These are phyloP conservation scores for Cephus spinipes DNA, from an alignment of 2,888 invertebrate species.

Conservation along the genomic window DNA sequence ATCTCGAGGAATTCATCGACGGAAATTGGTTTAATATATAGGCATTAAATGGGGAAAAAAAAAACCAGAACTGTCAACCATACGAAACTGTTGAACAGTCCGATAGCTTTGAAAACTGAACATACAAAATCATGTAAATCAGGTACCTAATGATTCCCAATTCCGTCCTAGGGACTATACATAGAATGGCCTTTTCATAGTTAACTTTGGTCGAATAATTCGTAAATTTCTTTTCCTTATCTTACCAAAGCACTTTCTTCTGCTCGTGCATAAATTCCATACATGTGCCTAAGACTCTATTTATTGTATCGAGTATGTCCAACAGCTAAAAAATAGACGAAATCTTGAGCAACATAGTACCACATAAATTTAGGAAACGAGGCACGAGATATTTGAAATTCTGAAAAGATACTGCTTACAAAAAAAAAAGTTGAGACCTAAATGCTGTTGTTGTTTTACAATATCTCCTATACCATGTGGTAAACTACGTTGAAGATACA, in stretches of 20 bases:
- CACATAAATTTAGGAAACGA: not conserved
- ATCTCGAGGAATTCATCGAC: slow-evolving; percentile 9
- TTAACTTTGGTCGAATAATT: not conserved
- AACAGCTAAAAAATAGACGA: not conserved
- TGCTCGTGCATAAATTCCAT: not conserved
- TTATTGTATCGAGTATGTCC: not conserved
- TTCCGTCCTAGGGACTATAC: not conserved
- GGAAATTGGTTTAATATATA: not conserved
- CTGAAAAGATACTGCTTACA: not conserved
- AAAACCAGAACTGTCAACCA: not conserved
- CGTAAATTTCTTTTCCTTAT: not conserved
- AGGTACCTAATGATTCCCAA: not conserved
- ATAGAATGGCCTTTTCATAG: not conserved
- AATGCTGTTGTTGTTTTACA: not conserved
- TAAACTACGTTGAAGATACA: not conserved
- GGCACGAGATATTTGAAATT: not conserved
- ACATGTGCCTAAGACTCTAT: not conserved
- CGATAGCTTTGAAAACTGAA: not conserved
- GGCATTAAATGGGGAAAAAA: not conserved
- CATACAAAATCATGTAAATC: not conserved
- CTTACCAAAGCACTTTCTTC: not conserved
- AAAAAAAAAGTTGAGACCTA: not conserved
- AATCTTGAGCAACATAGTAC: not conserved
- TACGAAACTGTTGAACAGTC: not conserved
- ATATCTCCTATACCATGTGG: not conserved